Evolutionary conservation across 2,113 vertebrate genomes (phyloP).

Genomic region (Crocuta crocuta): DNA sequence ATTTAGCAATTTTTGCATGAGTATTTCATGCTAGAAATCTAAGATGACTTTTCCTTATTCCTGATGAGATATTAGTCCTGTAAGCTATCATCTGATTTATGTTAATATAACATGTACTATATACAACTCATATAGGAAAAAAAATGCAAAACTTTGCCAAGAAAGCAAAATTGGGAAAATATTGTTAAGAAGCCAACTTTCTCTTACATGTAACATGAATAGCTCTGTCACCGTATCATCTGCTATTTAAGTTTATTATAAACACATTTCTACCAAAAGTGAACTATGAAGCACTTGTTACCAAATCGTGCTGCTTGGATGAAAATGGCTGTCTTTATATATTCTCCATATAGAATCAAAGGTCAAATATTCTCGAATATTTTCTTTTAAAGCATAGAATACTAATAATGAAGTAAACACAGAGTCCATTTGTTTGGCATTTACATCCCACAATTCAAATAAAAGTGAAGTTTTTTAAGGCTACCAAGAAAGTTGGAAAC

Average conservation of each 20-base stretch:
- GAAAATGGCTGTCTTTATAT: background rate
- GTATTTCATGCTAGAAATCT: constrained; percentile 43
- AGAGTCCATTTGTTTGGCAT: background rate
- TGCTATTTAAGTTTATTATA: background rate
- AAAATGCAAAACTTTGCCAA: constrained; percentile 64
- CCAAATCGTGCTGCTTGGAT: background rate
- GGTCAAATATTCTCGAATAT: background rate
- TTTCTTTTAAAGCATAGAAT: background rate
- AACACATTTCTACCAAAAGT: background rate
- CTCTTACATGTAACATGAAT: background rate
- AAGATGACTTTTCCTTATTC: constrained; percentile 65
- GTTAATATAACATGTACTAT: constrained; percentile 64
- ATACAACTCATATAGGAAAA: constrained; percentile 45
- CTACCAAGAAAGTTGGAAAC: background rate
- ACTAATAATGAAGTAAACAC: background rate
- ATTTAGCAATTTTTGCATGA: constrained; percentile 70
- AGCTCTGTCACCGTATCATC: background rate
- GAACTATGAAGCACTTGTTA: background rate
- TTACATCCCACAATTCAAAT: background rate
- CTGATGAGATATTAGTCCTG: constrained; percentile 59
- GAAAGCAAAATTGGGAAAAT: constrained; percentile 72
- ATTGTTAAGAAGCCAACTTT: constrained; percentile 3
- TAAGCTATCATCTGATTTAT: constrained; percentile 57
- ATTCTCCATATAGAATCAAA: background rate
- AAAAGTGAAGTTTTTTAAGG: background rate